These are phyloP conservation scores for Tribolium freemani DNA, from an alignment of 2,888 invertebrate genomes.

Conservation along the genomic window DNA sequence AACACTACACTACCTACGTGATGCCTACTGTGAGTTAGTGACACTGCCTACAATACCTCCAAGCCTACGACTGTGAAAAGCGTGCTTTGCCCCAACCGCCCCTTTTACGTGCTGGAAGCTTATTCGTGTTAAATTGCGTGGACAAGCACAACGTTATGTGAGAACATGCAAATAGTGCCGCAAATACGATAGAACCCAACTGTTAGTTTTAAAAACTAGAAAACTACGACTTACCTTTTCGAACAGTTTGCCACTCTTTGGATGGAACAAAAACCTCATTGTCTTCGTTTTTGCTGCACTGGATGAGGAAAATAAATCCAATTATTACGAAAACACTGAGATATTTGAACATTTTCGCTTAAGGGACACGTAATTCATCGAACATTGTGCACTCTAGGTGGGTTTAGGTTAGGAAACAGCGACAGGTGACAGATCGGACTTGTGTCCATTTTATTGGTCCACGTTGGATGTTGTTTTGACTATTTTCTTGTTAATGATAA, in stretches of 20 bases:
- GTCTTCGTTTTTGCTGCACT: conserved; percentile 46
- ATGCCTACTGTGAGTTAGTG: not conserved
- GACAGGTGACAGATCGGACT: conserved; percentile 25
- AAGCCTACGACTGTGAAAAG: conserved; percentile 17
- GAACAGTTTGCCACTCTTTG: conserved; percentile 75
- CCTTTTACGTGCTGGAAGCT: not conserved
- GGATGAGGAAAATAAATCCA: conserved; percentile 10
- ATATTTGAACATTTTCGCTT: conserved; percentile 21
- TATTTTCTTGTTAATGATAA: conserved; percentile 35
- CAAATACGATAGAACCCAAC: not conserved
- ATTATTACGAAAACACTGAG: conserved; percentile 24
- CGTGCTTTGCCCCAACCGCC: conserved; percentile 13
- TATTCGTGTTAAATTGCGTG: not conserved
- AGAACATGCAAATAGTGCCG: conserved; percentile 17
- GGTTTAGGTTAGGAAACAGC: conserved; percentile 26
- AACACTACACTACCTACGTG: not conserved
- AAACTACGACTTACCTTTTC: conserved; percentile 69
- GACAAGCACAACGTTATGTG: conserved; percentile 15
- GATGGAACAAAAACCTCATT: conserved; percentile 72
- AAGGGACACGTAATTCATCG: not conserved
- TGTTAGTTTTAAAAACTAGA: not conserved
- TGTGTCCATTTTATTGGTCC: conserved; percentile 44
- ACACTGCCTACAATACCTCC: conserved; percentile 11
- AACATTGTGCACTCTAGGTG: conserved; percentile 6
- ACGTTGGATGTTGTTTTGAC: conserved; percentile 47